A percentile compares a stretch with the other conserved stretches of the same genome.
phyloP scores from a whole-genome alignment of 2,888 invertebrate species.

The Hyppa rectilinea region DNA sequence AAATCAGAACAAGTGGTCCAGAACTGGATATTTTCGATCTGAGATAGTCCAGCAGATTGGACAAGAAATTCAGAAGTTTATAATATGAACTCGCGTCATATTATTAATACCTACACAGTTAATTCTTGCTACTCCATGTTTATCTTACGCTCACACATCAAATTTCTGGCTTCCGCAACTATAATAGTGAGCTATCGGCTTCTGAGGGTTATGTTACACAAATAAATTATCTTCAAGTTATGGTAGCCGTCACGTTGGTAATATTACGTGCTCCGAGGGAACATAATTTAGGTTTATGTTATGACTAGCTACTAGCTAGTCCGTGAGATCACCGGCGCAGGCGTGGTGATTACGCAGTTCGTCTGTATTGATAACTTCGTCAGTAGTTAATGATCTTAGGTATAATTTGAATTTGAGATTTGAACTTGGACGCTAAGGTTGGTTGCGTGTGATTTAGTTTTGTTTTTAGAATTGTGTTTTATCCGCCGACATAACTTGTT shows the following conservation, averaged over 20 bases:
- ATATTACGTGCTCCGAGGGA: slow-evolving; percentile 59
- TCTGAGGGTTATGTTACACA: slow-evolving; percentile 24
- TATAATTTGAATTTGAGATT: slow-evolving; percentile 35
- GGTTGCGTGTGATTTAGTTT: neutral
- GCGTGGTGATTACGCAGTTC: slow-evolving; percentile 45
- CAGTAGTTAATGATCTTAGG: slow-evolving; percentile 19
- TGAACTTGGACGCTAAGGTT: neutral
- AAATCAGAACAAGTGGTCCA: neutral
- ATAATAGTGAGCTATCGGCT: slow-evolving; percentile 32
- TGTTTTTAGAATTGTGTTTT: no score
- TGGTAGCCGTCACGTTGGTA: slow-evolving; percentile 41
- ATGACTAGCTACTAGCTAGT: slow-evolving; percentile 32
- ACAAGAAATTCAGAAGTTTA: slow-evolving; percentile 33
- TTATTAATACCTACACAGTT: slow-evolving; percentile 12
- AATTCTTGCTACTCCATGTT: slow-evolving; percentile 37
- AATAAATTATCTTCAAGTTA: slow-evolving; percentile 58
- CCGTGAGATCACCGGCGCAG: slow-evolving; percentile 59
- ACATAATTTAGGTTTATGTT: slow-evolving; percentile 64
- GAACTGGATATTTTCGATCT: neutral
- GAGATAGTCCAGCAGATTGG: neutral
- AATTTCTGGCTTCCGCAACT: slow-evolving; percentile 32
- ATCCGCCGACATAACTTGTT: no score
- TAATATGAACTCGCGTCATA: slow-evolving; percentile 21
- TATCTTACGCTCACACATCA: slow-evolving; percentile 36
- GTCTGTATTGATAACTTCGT: slow-evolving; percentile 49